phyloP scores from a whole-genome alignment of 2,888 invertebrate species.

The Unio pictorum region DNA sequence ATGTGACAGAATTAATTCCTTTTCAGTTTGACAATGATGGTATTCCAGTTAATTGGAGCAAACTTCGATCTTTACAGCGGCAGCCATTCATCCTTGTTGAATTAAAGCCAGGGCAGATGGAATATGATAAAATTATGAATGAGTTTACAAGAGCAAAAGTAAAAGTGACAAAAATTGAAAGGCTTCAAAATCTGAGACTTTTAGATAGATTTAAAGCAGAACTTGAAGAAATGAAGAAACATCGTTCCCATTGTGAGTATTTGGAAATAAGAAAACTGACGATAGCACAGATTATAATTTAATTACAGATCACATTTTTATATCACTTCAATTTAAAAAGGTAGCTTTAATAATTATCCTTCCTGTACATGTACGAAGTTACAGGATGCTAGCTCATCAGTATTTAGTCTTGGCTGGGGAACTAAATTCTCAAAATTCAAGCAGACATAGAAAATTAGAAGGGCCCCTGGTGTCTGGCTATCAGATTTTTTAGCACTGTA shows the following conservation, averaged over 20 bases:
- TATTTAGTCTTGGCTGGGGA: no score
- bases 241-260: conserved; percentile 13
- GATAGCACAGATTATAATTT: background rate
- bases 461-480: no score
- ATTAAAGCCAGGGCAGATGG: conserved; percentile 12
- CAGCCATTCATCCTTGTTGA: conserved; percentile 8
- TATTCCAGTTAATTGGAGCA: conserved; percentile 16
- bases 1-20: background rate
- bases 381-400: no score
- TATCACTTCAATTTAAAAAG: no score
- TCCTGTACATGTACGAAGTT: no score
- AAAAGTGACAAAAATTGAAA: conserved; percentile 18
- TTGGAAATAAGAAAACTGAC: background rate
- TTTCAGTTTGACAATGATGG: conserved; percentile 6
- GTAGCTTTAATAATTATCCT: no score
- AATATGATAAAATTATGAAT: conserved; percentile 14
- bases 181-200: conserved; percentile 15
- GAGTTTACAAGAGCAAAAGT: conserved; percentile 19
- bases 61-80: background rate
- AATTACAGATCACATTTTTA: no score
- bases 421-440: no score
- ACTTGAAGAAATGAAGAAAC: conserved; percentile 15
- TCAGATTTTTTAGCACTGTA: no score
- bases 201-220: conserved; percentile 22
- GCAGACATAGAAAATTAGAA: no score